A percentile compares a stretch with the other conserved stretches of the same genome.
Conservation (phyloP, 2,888 invertebrate genomes). For the Spilosoma lubricipeda region DNA sequence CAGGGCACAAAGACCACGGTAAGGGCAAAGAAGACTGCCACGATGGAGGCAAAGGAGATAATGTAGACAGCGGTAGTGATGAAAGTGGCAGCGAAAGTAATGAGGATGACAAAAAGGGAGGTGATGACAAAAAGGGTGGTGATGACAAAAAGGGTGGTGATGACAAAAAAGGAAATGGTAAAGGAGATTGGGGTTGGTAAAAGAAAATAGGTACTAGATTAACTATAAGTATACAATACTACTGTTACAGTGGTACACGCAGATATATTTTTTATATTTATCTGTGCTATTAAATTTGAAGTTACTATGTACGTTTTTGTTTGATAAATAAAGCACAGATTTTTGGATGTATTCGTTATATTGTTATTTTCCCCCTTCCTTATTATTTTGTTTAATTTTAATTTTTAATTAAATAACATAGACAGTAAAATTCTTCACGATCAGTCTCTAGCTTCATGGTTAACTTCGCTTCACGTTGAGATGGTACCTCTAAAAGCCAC, state of each 20-base stretch:
- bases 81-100: background rate
- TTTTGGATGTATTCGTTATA: background rate
- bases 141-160: background rate
- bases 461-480: background rate
- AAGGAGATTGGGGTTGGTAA: conserved; percentile 20
- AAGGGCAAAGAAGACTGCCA: background rate
- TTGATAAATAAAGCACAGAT: background rate
- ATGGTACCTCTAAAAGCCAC: no score
- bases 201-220: background rate
- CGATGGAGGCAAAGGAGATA: background rate
- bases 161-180: background rate
- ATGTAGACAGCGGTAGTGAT: background rate
- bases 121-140: background rate
- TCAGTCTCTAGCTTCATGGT: background rate
- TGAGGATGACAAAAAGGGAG: background rate
- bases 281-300: background rate
- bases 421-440: background rate
- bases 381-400: no score
- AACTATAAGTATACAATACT: background rate
- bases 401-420: background rate
- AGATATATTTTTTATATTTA: background rate
- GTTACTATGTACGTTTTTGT: background rate
- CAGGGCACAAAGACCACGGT: background rate
- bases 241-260: background rate
- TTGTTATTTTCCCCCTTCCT: background rate